Evolutionary conservation across 1,140 invertebrate species (phyloP).

Genomic region (Sogatella furcifera): DNA sequence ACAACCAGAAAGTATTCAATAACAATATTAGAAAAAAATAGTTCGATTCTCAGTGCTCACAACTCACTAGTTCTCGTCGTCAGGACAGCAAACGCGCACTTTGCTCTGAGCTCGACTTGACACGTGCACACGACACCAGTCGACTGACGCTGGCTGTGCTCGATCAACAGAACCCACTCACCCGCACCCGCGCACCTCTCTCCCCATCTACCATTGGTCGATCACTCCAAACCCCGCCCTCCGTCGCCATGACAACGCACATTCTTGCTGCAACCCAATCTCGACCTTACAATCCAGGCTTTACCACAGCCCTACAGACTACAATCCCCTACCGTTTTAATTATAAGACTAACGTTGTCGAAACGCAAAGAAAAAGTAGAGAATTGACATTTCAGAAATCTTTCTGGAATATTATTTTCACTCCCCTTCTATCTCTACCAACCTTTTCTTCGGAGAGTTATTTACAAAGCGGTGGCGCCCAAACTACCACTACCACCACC

Average conservation of each 20-base stretch:
- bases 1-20: no score
- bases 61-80: no score
- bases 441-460: not conserved
- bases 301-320: not conserved
- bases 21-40: no score
- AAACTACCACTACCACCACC: no score
- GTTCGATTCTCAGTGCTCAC: no score
- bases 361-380: conserved; percentile 3
- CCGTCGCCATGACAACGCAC: not conserved
- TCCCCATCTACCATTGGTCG: not conserved
- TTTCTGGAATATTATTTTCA: conserved; percentile 4
- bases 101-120: conserved; percentile 26
- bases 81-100: no score
- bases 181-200: not conserved
- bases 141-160: not conserved
- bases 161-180: not conserved
- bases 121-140: conserved; percentile 2
- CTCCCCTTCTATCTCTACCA: not conserved
- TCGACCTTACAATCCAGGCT: not conserved
- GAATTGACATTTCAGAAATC: conserved; percentile 4
- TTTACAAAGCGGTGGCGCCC: not conserved
- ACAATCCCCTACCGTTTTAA: not conserved
- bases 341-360: not conserved
- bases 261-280: not conserved
- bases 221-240: not conserved